Evolutionary conservation across 23 tunicate genomes (phyloP), one percentile per base, ranked within the genome.

Genomic region (Halocynthia aurantium): DNA sequence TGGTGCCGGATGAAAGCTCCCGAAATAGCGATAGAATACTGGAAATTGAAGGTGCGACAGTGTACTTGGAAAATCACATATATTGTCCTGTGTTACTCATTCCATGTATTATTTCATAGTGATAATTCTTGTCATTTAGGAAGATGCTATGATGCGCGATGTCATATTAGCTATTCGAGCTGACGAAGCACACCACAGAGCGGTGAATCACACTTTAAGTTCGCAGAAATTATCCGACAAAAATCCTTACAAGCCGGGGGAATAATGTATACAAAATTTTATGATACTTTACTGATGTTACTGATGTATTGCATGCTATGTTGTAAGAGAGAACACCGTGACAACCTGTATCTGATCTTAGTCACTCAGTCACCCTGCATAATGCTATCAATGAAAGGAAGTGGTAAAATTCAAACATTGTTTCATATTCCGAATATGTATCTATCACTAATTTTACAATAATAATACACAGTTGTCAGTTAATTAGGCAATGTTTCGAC

Each of bases 1-100:
- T 89, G 96, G 96, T 64, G 83, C 77, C 52, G 88, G 50, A 89
- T 89, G 96, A 89, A 89, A 76, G 96, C 96, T 18, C 96, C 96
- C 15, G 96, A 89, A 60, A 89, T 89, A 17, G 96, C 96, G 5
- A 60, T 89, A 6, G 96, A 89, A 54, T 89, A 89, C 71, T 89
- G 96, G 96, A 89, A 89, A 69, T 76, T 89, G 0, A 73, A 55
- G 67, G 78, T 74, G 17, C 9, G 75, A n/a, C 50, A 49, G 9
- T 65, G 63, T 4, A 58, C 17, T n/a, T 58, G 63, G 17, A 13
- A 13, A 58, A 58, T 13, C 15, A 13, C 17, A 58, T 58, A n/a
- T 58, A 13, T 13, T 5, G 17, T 58, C 17, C 17, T 58, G 63
- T 10, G 12, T 58, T 13, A 58, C 63, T 58, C 15, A 13, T 58